Conservation (phyloP, 2,797 vertebrate genomes). For the Acestrorhynchus altus region DNA sequence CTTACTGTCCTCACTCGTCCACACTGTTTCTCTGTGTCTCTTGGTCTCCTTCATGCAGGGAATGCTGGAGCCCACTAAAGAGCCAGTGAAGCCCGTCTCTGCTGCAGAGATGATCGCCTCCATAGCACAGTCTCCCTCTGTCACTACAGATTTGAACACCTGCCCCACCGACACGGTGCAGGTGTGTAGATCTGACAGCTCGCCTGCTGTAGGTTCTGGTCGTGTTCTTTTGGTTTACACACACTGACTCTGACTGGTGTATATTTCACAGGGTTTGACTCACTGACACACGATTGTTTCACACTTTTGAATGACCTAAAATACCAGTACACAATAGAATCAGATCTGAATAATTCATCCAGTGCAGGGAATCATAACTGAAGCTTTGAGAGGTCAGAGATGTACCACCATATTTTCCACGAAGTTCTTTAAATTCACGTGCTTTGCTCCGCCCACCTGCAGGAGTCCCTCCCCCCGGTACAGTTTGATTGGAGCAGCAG, state of each 20-base stretch:
- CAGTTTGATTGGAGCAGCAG: conserved; percentile 99
- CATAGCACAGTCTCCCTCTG: conserved; percentile 86
- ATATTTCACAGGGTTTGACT: too few relatives aligned
- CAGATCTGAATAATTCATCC: too few relatives aligned
- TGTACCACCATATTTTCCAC: background rate
- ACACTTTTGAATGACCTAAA: too few relatives aligned
- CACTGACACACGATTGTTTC: too few relatives aligned
- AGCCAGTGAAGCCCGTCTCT: conserved; percentile 93
- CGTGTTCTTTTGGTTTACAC: background rate
- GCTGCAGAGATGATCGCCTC: conserved; percentile 98
- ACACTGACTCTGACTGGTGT: too few relatives aligned
- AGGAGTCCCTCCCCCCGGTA: conserved; percentile 96
- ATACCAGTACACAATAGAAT: too few relatives aligned
- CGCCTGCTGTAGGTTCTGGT: background rate
- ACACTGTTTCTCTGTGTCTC: background rate
- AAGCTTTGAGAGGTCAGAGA: background rate
- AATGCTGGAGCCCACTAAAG: conserved; percentile 98
- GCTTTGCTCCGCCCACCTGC: background rate
- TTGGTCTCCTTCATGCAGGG: conserved; percentile 80
- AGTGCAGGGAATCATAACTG: too few relatives aligned
- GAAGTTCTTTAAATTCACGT: background rate
- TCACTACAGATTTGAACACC: conserved; percentile 81
- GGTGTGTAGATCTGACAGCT: conserved; percentile 74
- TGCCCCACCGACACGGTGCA: conserved; percentile 86
- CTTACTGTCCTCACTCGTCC: background rate